Base-by-base conservation (phyloP, 2,113 vertebrate genomes). In the Caranx ignobilis region DNA sequence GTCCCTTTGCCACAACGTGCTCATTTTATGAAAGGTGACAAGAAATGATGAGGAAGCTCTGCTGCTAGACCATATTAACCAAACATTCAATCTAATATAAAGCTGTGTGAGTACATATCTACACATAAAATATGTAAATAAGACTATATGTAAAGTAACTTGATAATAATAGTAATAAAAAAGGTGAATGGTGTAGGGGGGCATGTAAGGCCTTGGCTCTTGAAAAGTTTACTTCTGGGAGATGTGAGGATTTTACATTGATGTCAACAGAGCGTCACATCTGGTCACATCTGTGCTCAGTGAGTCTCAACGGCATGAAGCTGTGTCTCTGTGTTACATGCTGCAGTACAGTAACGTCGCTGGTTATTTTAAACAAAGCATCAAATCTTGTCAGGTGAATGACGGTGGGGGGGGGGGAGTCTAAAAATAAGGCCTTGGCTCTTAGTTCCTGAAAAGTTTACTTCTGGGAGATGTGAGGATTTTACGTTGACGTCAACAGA, bases 401-500 rank as follows among this genome's bases (percentile, higher is more conserved):
- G 56, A 50, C 47, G 37, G 37, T 41, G 21, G 47, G 47, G 67
- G 16, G 8, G 2, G 52, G 66, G 54, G 26, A 26, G 26, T 26
- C 41, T 71, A 32, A 39, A 79, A 63, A 60, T 16, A 34, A 43
- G 10, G 4, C n/a, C 47, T 11, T 4, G 2, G 12, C 15, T 70
- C 41, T 71, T 83, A 70, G 67, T 83, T 90, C 83, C 83, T 81
- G 59, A 89, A 87, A 81, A 67, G 56, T 64, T 64, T 4, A 70
- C 47, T 37, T 77, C 5, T 6, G 48, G 45, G 66, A 71, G 16
- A 75, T 67, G 43, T 21, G 61, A 71, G 52, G 55, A 26, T 41
- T 80, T 67, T 54, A 21, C 9, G 19, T 63, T 18, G 34, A 50
- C 3, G 12, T 81, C 43, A 73, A 48, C 68, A 43, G n/a, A 57